Evolutionary conservation across 1,140 invertebrate species (phyloP).

Genomic region (Tribolium castaneum): DNA sequence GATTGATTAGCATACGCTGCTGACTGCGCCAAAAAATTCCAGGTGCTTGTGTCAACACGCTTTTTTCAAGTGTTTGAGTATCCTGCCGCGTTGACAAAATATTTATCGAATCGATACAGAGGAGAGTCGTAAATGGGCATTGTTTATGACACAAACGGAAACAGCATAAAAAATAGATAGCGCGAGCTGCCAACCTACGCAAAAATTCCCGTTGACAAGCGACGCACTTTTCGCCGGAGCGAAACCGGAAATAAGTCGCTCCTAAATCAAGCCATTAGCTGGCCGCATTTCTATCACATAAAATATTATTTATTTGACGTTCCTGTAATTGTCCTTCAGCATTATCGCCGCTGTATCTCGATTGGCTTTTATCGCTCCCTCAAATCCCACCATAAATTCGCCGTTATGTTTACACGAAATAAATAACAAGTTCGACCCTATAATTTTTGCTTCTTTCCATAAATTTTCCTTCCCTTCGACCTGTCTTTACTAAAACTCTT

Average conservation of each 20-base stretch:
- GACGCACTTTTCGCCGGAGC: no score
- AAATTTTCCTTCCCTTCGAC: conserved; percentile 9
- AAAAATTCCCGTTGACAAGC: not conserved
- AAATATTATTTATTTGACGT: conserved; percentile 8
- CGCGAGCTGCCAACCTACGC: not conserved
- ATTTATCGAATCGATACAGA: conserved; percentile 26
- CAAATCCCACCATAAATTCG: conserved; percentile 8
- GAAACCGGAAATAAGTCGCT: not conserved
- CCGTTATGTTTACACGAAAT: conserved; percentile 23
- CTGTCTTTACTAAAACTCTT: conserved; percentile 24
- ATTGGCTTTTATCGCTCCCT: conserved; percentile 19
- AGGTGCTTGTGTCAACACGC: not conserved
- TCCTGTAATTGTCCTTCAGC: conserved; percentile 12
- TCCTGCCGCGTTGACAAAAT: conserved; percentile 2
- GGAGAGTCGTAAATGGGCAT: conserved; percentile 33
- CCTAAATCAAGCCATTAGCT: not conserved
- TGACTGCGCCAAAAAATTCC: not conserved
- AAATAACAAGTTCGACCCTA: conserved; percentile 1
- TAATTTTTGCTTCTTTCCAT: conserved; percentile 25
- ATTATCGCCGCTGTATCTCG: conserved; percentile 3
- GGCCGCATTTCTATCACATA: not conserved
- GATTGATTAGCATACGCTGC: not conserved
- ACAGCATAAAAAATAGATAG: conserved; percentile 24
- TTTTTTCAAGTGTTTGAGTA: not conserved
- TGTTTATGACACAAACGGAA: conserved; percentile 29